These are phyloP conservation scores for Cyaniris semiargus DNA, from an alignment of 2,888 invertebrate species.

Conservation along the genomic window DNA sequence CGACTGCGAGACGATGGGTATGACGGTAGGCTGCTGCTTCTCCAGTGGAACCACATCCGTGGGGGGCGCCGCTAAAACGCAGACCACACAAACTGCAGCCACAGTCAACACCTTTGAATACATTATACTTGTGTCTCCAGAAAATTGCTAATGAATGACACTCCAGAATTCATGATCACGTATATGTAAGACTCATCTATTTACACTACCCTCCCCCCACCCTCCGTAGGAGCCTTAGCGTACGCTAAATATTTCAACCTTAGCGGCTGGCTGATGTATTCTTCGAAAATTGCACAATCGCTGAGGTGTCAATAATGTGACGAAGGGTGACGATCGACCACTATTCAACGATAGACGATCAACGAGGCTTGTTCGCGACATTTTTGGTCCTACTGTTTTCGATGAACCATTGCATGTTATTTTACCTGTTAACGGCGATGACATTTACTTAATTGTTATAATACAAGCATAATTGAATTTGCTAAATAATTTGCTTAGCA, in stretches of 20 bases:
- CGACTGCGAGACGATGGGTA: slow-evolving; percentile 76
- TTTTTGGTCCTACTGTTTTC: slow-evolving; percentile 44
- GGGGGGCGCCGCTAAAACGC: slow-evolving; percentile 55
- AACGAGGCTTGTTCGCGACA: slow-evolving; percentile 46
- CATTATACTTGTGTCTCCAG: slow-evolving; percentile 59
- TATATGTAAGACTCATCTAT: slow-evolving; percentile 77
- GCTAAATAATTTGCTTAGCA: neutral
- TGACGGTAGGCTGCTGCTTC: slow-evolving; percentile 62
- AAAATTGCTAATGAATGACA: slow-evolving; percentile 66
- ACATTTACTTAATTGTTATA: neutral
- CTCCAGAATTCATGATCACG: slow-evolving; percentile 69
- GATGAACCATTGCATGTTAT: slow-evolving; percentile 41
- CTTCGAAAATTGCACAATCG: slow-evolving; percentile 76
- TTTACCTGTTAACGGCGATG: neutral
- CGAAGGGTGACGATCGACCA: slow-evolving; percentile 59
- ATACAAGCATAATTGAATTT: neutral
- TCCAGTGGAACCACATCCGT: slow-evolving; percentile 58
- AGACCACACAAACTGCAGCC: slow-evolving; percentile 49
- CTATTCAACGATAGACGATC: slow-evolving; percentile 55
- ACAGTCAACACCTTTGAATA: slow-evolving; percentile 56
- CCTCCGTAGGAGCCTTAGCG: slow-evolving; percentile 67
- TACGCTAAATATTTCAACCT: slow-evolving; percentile 79
- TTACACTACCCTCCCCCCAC: slow-evolving; percentile 78
- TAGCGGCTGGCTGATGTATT: slow-evolving; percentile 73
- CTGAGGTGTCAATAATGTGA: slow-evolving; percentile 71